Evolutionary conservation across 2,797 vertebrate genomes (phyloP), one percentile per base, ranked within the genome.

Genomic region (Galago senegalensis): DNA sequence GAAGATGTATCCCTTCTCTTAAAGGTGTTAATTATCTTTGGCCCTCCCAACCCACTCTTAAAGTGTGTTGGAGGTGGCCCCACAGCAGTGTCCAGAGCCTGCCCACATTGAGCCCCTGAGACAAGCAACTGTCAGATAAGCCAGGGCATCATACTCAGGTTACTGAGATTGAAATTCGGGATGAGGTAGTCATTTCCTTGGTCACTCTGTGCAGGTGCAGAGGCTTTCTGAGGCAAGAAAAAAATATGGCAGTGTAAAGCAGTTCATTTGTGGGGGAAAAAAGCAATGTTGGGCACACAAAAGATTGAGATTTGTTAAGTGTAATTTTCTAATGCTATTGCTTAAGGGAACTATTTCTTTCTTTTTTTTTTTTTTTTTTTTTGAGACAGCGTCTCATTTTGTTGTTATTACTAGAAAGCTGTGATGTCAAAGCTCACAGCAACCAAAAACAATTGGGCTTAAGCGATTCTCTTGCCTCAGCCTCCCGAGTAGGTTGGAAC

Each of bases 341-440:
- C 31, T 95, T 77, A 89, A 49, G 60, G 0, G 4, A 21, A 27
- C 72, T 89, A n/a, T 31, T 80, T 79, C 27, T 95, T 53, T 53
- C 49, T 49, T 49, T 53, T 14, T 53, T 14, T 14, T 49, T 49
- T 49, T 49, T 53, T 16, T 14, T 49, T 49, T 49, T 49, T 49
- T 53, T 16, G 4, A 53, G 49, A 53, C 13, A 16, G 46, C 13
- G 46, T 49, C 49, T 53, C 49, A 53, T 11, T 53, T 53, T 53
- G 49, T 53, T 4, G 13, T 13, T 13, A 13, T 49, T 3, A 14
- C 11, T 49, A 49, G 49, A 49, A 13, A 13, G 49, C 49, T 14
- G 49, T 49, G 2, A 10, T 10, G 13, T 49, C 49, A 53, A 14
- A 53, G 49, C 49, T 53, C 49, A 53, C 49, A 53, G 49, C 49